Conservation (phyloP, 1,140 invertebrate species). For the Drosophila nikananu region DNA sequence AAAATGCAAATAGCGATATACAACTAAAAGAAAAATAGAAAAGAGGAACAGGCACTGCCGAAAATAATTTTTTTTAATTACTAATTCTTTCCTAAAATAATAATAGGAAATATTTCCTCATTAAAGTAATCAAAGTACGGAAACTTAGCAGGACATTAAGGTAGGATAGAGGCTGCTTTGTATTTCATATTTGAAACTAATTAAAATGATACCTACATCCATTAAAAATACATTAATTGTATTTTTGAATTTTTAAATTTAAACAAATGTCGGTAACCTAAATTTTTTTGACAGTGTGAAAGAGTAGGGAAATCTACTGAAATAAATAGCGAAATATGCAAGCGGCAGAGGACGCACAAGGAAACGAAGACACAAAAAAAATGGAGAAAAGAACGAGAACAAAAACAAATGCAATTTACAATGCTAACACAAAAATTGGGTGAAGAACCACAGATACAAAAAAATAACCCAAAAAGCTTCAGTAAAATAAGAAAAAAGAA, state of each 20-base stretch:
- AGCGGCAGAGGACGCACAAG: constrained; percentile 10
- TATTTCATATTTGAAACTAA: not conserved
- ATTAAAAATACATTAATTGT: too few relatives aligned
- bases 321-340: constrained; percentile 56
- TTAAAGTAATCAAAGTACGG: not conserved
- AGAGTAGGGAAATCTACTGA: constrained; percentile 30
- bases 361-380: constrained; percentile 17
- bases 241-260: too few relatives aligned
- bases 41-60: not conserved
- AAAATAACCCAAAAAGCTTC: constrained; percentile 16
- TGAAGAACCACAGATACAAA: constrained; percentile 25
- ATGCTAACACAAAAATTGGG: constrained; percentile 63
- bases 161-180: too few relatives aligned
- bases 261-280: too few relatives aligned
- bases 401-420: constrained; percentile 72
- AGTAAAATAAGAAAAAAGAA: constrained; percentile 27
- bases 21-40: constrained; percentile 3
- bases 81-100: not conserved
- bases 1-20: constrained; percentile 59
- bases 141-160: too few relatives aligned
- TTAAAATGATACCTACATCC: not conserved
- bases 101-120: not conserved
- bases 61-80: too few relatives aligned
- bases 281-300: not conserved
- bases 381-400: constrained; percentile 1